Base-by-base conservation (phyloP, 2,113 vertebrate genomes). In the Coracopsis vasa region DNA sequence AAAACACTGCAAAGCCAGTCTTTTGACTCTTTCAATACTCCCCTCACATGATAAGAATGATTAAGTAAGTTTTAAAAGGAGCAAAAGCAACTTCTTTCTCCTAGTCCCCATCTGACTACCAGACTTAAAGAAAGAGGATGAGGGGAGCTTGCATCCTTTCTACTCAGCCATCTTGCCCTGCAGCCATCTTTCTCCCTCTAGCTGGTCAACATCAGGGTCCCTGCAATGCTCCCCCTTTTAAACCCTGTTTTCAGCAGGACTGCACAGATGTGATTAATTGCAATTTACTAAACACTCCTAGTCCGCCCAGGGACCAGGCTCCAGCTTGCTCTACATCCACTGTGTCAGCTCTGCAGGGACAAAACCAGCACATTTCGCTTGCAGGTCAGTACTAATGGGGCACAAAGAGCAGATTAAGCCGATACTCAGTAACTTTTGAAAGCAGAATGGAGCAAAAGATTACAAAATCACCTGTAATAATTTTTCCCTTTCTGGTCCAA, bases 401-500 rank as follows among this genome's bases (percentile, higher is more conserved):
- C 35, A 83, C 50, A 81, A 75, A 53, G 25, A 64, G 27, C n/a
- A 81, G 44, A 72, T 86, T 50, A 88, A 82, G 65, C 67, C 11
- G 4, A 88, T 78, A 48, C 1, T 2, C 1, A 0, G 27, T 20
- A 15, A 75, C 54, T 92, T 94, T 27, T 74, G 75, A 86, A 64
- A 93, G 47, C 54, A 72, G 35, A 87, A 88, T 31, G 48, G 31
- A 86, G 83, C 4, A 16, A 66, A 93, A 70, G 84, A 74, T 79
- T 35, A 90, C 27, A 7, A 95, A 95, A 94, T 86, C 81, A 84
- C 75, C 83, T 91, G 86, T 77, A 93, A 82, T 85, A 95, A 95
- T 66, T 84, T 87, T 58, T 95, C 80, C 79, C 65, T 94, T 97
- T 95, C 88, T 97, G 56, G 50, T 86, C 70, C 91, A 60, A 95